Base-by-base conservation (phyloP, 2,888 invertebrate species). In the Drosophila mulleri region DNA sequence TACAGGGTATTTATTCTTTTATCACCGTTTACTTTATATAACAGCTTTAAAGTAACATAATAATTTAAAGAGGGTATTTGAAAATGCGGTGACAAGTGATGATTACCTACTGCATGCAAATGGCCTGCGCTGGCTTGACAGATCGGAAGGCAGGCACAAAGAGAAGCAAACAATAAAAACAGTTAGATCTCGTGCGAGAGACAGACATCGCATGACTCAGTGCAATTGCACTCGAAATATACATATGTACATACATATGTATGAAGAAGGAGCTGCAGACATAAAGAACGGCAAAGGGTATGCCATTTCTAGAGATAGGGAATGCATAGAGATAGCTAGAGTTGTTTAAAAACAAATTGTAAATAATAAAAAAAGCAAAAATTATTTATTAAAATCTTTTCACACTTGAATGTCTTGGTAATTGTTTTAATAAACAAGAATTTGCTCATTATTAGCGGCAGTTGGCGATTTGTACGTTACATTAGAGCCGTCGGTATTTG, bases 401-500 rank as follows among this genome's bases (percentile, higher is more conserved):
- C 2, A 3, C 32, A 12, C 32, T 32, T 18, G 14, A 20, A 6
- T 53, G 2, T 35, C 14, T 6, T 18, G 12, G 3, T 64, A 58
- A 72, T 53, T 64, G 23, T 8, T 48, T 18, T 37, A 48, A 54
- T 48, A 23, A 72, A 48, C 47, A 64, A 45, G 20, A 39, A 23
- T 52, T 63, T 0, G 16, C 16, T 29, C n/a, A 50, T 26, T 23
- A 6, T 50, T 18, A 20, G 53, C 53, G 16, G n/a, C 53, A 23
- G 39, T 50, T 44, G 26, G n/a, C 11, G 2, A 68, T 68, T 78
- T 74, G 45, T 63, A 54, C 50, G 42, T 54, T 53, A 26, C 45
- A 68, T 68, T 74, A 67, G 79, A 67, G 35, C 26, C 37, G 2
- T 14, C 11, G 32, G 29, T n/a, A 48, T 50, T 54, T 23, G 47